These are phyloP conservation scores for Ploceus nigricollis DNA, from an alignment of 2,113 vertebrate genomes.

Conservation along the genomic window DNA sequence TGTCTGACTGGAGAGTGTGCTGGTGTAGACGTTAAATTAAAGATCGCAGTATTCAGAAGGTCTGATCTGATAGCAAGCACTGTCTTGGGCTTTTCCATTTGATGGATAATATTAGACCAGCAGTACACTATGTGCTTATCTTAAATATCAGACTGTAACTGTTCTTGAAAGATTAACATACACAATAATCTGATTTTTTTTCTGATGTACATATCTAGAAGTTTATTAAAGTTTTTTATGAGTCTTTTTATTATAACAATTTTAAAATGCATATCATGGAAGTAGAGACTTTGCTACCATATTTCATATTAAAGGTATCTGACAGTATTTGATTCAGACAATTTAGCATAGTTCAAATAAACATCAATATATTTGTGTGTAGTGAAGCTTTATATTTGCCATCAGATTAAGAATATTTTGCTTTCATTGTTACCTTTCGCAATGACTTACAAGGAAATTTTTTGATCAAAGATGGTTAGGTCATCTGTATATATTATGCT, in stretches of 20 bases:
- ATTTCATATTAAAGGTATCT: neutral
- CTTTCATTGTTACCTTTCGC: neutral
- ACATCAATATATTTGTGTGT: neutral
- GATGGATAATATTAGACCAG: neutral
- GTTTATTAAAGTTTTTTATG: neutral
- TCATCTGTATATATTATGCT: neutral
- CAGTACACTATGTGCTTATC: neutral
- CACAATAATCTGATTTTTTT: neutral
- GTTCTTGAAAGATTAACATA: neutral
- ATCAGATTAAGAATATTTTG: neutral
- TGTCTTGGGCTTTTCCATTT: neutral
- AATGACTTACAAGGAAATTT: too few relatives aligned
- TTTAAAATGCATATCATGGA: neutral
- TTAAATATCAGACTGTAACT: neutral
- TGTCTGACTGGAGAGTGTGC: neutral
- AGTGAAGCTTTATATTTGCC: neutral
- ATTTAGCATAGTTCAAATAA: neutral
- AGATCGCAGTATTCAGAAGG: neutral
- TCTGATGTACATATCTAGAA: neutral
- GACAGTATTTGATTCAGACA: neutral
- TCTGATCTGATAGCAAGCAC: neutral
- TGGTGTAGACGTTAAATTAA: neutral
- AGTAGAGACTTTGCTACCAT: neutral
- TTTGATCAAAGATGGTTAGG: neutral
- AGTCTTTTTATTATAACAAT: neutral